A percentile compares a stretch with the other conserved stretches of the same genome.
phyloP scores from a whole-genome alignment of 2,888 invertebrate genomes.

The Heliconius aoede region DNA sequence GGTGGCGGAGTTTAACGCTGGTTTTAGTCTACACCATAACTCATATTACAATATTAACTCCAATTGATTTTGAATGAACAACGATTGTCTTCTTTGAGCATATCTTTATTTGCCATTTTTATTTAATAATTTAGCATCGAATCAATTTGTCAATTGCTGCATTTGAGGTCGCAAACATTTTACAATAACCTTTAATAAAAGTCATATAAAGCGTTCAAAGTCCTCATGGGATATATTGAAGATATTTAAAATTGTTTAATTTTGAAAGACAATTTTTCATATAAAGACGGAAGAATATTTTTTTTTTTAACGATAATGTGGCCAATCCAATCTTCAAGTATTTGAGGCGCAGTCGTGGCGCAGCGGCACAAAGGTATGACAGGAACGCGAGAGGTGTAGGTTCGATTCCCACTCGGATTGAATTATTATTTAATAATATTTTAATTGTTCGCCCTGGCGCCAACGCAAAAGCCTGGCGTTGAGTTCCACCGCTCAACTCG shows the following conservation, averaged over 20 bases:
- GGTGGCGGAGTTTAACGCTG: neutral
- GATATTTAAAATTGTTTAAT: neutral
- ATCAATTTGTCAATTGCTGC: conserved; percentile 43
- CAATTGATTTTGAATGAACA: neutral
- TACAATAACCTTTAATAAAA: conserved; percentile 6
- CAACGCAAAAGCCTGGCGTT: too few species aligned
- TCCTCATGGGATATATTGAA: too few species aligned
- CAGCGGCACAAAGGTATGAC: too few species aligned
- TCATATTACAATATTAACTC: neutral
- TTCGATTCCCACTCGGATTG: too few species aligned
- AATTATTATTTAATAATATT: too few species aligned
- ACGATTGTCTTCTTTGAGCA: neutral
- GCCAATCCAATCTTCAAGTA: too few species aligned
- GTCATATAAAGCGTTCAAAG: neutral
- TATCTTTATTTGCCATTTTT: neutral
- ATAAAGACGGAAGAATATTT: too few species aligned
- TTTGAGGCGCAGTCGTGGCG: too few species aligned
- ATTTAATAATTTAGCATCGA: conserved; percentile 37
- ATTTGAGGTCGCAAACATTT: neutral
- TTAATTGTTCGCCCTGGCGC: too few species aligned
- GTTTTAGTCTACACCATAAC: neutral
- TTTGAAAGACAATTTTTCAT: neutral
- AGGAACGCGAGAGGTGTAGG: too few species aligned
- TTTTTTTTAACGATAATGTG: too few species aligned
- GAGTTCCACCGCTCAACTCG: too few species aligned